A percentile compares a stretch with the other conserved stretches of the same genome.
phyloP scores from a whole-genome alignment of 2,888 invertebrate genomes.

The Drosophila histrio region DNA sequence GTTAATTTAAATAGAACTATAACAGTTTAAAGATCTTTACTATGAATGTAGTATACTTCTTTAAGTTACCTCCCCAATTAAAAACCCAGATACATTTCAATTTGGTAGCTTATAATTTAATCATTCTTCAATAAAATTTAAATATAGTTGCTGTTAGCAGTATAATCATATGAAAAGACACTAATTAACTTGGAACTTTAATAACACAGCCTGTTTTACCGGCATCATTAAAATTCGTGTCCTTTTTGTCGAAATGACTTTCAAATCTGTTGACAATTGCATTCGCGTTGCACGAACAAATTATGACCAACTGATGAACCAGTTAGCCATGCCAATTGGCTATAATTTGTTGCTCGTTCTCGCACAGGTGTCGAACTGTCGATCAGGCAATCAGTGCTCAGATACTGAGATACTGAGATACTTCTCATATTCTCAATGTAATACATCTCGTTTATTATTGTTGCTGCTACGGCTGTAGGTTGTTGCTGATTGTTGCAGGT shows the following conservation, averaged over 20 bases:
- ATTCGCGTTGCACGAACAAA: not conserved
- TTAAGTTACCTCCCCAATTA: too few relatives aligned
- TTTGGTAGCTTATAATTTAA: not conserved
- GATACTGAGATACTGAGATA: not conserved
- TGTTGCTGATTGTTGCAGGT: conserved; percentile 1
- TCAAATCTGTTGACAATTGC: conserved; percentile 17
- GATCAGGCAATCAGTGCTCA: conserved; percentile 10
- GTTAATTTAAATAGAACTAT: too few relatives aligned
- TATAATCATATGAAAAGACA: not conserved
- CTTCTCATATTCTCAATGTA: conserved; percentile 8
- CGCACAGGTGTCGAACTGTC: conserved; percentile 29
- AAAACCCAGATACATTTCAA: too few relatives aligned
- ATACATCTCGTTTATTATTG: conserved; percentile 39
- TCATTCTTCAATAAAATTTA: not conserved
- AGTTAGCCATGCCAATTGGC: conserved; percentile 44
- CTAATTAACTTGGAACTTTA: not conserved
- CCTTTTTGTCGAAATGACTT: conserved; percentile 9
- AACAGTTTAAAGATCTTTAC: too few relatives aligned
- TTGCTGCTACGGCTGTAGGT: not conserved
- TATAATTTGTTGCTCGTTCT: conserved; percentile 24
- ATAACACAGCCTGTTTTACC: conserved; percentile 1
- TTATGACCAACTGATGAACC: conserved; percentile 37
- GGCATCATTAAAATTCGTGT: conserved; percentile 8
- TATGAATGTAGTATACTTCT: too few relatives aligned
- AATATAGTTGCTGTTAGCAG: not conserved